phyloP scores from a whole-genome alignment of 2,113 vertebrate species.

The Microcebus ravelobensis region DNA sequence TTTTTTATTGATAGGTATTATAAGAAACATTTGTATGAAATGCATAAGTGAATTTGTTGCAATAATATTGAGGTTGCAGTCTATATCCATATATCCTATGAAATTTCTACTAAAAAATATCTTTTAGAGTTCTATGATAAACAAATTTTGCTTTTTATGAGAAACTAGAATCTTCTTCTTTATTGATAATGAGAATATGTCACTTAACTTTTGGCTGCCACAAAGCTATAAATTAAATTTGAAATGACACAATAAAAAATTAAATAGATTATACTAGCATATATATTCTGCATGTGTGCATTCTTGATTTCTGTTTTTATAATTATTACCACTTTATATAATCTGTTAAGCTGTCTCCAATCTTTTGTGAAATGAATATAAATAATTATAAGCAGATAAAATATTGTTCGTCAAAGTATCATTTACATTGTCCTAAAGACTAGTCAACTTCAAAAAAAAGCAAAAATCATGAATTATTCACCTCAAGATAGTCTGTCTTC shows the following conservation, averaged over 20 bases:
- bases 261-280: background rate
- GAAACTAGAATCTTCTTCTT: background rate
- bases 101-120: background rate
- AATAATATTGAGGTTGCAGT: background rate
- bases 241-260: background rate
- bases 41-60: background rate
- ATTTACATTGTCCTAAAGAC: background rate
- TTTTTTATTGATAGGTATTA: background rate
- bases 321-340: background rate
- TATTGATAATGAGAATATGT: slow-evolving; percentile 39
- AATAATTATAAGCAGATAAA: slow-evolving; percentile 45
- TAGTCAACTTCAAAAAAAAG: background rate
- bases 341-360: slow-evolving; percentile 6
- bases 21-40: background rate
- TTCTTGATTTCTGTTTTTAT: slow-evolving; percentile 30
- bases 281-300: background rate
- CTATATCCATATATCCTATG: background rate
- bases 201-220: background rate
- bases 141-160: slow-evolving; percentile 8
- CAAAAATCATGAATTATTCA: slow-evolving; percentile 30
- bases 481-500: background rate
- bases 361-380: background rate
- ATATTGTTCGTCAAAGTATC: background rate
- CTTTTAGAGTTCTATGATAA: background rate
- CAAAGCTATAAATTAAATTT: slow-evolving; percentile 5